Evolutionary conservation across 2,888 invertebrate genomes (phyloP).

Genomic region (Lasioglossum malachurum): DNA sequence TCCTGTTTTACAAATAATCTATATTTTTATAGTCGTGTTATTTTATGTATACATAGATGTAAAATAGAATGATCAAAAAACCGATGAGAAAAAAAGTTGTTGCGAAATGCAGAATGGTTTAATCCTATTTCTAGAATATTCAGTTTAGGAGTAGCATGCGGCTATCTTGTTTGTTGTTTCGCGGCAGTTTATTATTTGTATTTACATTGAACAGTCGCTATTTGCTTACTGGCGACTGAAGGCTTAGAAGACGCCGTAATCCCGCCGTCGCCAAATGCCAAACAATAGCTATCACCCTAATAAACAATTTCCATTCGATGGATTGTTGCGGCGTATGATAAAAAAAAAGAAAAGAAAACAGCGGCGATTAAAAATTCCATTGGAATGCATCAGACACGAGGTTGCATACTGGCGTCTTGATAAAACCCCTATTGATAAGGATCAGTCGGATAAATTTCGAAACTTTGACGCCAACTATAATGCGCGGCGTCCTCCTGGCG

Average conservation of each 20-base stretch:
- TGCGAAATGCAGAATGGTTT: neutral
- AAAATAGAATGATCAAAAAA: neutral
- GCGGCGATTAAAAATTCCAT: slow-evolving; percentile 35
- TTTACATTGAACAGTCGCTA: slow-evolving; percentile 74
- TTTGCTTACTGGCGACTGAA: slow-evolving; percentile 70
- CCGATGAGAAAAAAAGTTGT: neutral
- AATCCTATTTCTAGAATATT: neutral
- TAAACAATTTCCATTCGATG: slow-evolving; percentile 66
- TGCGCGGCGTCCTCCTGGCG: neutral
- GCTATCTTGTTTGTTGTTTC: slow-evolving; percentile 58
- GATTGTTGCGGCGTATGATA: slow-evolving; percentile 61
- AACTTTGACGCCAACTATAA: slow-evolving; percentile 29
- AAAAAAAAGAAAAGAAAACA: slow-evolving; percentile 53
- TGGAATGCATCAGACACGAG: slow-evolving; percentile 42
- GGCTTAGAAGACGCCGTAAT: slow-evolving; percentile 69
- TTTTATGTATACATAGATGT: neutral
- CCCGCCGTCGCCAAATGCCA: slow-evolving; percentile 71
- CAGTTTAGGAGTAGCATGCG: slow-evolving; percentile 14
- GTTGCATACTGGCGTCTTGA: slow-evolving; percentile 16
- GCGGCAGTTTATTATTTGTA: slow-evolving; percentile 77
- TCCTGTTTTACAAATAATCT: neutral
- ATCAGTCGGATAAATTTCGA: slow-evolving; percentile 39
- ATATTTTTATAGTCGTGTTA: neutral
- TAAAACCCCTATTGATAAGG: slow-evolving; percentile 33
- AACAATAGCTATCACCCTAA: slow-evolving; percentile 68